Percentiles rank a stretch among this genome's conserved stretches.
Conservation (phyloP, 2,888 invertebrate genomes). For the Meliscaeva auricollis region DNA sequence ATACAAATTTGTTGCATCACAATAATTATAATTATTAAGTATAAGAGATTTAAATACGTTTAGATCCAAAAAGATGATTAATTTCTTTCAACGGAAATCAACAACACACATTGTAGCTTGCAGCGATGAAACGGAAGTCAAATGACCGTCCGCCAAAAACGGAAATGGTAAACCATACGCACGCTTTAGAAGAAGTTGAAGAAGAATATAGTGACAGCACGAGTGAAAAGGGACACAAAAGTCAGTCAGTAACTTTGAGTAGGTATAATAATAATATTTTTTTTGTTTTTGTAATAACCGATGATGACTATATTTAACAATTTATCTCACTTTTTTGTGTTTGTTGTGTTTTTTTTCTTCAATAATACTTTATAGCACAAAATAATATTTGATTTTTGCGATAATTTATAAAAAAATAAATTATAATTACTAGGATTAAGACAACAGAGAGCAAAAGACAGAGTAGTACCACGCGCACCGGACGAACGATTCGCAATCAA, state of each 20-base stretch:
- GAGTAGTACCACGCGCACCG: slow-evolving; percentile 69
- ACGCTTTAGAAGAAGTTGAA: slow-evolving; percentile 53
- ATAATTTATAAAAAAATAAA: no score
- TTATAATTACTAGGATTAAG: slow-evolving; percentile 7
- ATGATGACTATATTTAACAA: neutral
- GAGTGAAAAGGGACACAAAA: slow-evolving; percentile 19
- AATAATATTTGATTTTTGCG: no score
- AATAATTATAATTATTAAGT: neutral
- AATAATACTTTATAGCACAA: no score
- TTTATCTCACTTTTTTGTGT: neutral
- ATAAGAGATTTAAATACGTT: neutral
- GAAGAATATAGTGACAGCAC: slow-evolving; percentile 32
- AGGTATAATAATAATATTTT: neutral
- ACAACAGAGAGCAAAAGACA: slow-evolving; percentile 45
- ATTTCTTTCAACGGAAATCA: slow-evolving; percentile 63
- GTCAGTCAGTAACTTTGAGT: slow-evolving; percentile 6
- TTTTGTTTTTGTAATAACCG: neutral
- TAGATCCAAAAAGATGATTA: neutral
- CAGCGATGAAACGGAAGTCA: slow-evolving; percentile 73
- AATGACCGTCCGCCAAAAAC: slow-evolving; percentile 75
- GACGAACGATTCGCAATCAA: slow-evolving; percentile 72
- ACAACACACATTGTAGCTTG: slow-evolving; percentile 64
- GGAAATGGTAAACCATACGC: slow-evolving; percentile 72
- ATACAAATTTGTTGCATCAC: neutral
- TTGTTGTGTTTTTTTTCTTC: neutral